These are phyloP conservation scores for Arge pagana DNA, from an alignment of 2,888 invertebrate species.

Conservation along the genomic window DNA sequence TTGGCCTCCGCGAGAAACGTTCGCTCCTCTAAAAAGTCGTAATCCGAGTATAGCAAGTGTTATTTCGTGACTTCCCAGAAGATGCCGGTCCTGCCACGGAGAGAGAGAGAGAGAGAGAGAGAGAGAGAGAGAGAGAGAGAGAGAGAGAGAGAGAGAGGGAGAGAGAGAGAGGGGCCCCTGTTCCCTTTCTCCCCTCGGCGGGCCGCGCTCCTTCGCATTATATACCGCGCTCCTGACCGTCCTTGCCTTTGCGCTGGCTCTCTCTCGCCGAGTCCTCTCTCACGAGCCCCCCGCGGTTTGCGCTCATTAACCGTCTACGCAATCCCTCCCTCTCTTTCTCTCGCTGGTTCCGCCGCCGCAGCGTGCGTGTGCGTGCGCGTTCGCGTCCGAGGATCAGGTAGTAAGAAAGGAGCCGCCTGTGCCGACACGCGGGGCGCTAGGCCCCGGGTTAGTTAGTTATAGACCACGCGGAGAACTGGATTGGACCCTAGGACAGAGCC, in stretches of 20 bases:
- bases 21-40: constrained; percentile 12
- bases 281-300: constrained; percentile 51
- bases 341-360: constrained; percentile 29
- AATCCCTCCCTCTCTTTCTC: constrained; percentile 32
- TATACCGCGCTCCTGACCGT: constrained; percentile 4
- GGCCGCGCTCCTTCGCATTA: background rate
- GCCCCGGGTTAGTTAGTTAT: constrained; percentile 47
- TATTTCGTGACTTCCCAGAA: constrained; percentile 15
- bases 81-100: constrained; percentile 4
- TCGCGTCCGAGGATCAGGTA: constrained; percentile 23
- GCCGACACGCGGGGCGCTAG: constrained; percentile 58
- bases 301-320: constrained; percentile 56
- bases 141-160: constrained; percentile 13
- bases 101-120: constrained; percentile 13
- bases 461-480: constrained; percentile 28
- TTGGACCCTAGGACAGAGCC: constrained; percentile 19
- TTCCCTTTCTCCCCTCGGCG: constrained; percentile 1
- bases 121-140: constrained; percentile 9
- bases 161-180: constrained; percentile 12
- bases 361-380: constrained; percentile 32
- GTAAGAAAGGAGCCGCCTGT: constrained; percentile 58
- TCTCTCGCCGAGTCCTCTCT: constrained; percentile 26
- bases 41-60: constrained; percentile 17
- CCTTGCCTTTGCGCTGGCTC: constrained; percentile 30
- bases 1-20: background rate